These are phyloP conservation scores for Bombus vancouverensis DNA, from an alignment of 1,140 invertebrate species.

Conservation along the genomic window DNA sequence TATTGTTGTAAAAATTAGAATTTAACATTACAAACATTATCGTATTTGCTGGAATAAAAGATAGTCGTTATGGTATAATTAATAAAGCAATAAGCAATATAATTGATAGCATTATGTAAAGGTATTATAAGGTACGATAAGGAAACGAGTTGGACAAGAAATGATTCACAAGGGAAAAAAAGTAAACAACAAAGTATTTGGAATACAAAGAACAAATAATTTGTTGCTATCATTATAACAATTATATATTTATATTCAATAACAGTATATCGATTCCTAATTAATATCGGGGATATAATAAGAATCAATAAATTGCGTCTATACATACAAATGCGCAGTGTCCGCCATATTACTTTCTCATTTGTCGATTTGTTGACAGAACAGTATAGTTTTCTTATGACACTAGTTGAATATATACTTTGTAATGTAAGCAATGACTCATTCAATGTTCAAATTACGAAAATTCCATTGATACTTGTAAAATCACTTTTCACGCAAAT, in stretches of 20 bases:
- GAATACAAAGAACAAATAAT: neutral
- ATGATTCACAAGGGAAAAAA: neutral
- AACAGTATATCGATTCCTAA: neutral
- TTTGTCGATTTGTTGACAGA: neutral
- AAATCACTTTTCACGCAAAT: neutral
- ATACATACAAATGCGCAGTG: conserved; percentile 21
- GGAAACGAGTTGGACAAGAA: neutral
- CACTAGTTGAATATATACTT: neutral
- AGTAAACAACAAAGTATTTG: neutral
- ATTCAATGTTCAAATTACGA: neutral
- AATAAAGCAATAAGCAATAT: neutral
- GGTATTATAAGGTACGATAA: neutral
- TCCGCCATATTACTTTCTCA: conserved; percentile 16
- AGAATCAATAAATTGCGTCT: neutral
- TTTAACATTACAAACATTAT: neutral
- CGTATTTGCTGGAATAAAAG: neutral
- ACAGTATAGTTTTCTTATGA: neutral
- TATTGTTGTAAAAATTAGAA: too few relatives aligned
- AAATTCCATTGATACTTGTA: neutral
- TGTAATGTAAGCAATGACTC: neutral
- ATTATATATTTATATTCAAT: neutral
- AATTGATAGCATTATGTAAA: neutral
- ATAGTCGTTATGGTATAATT: neutral
- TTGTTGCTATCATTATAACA: neutral
- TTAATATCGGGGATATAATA: neutral